Evolutionary conservation across 2,113 vertebrate species (phyloP), one percentile per base, ranked within the genome.

Genomic region (Petrocephalus zakoni): DNA sequence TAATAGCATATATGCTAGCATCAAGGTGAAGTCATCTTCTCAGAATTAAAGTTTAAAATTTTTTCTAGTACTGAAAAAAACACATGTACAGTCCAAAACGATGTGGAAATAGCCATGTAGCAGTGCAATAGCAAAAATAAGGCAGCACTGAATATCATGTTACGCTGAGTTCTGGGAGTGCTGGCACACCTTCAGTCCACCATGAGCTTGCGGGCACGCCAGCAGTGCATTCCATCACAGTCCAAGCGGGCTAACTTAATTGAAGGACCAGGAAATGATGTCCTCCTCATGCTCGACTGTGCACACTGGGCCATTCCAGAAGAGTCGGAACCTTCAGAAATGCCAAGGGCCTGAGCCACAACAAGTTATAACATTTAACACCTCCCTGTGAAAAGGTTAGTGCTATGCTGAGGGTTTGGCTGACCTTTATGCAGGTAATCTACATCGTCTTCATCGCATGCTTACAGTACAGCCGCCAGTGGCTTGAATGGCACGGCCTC

Each of bases 311-410:
- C 47, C 51, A 49, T 88, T 88, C 51, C 72, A 29, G 37, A 75
- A 68, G 49, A 81, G 68, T 88, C 8, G n/a, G 21, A 55, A 88
- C 49, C 86, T 49, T 25, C 86, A 53, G 47, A 88, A 88, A 88
- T 88, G 87, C 87, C 87, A 88, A 81, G 51, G 87, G 51, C 72
- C 72, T 25, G 47, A 81, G 87, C 87, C 87, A 75, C 51, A 55
- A 53, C 68, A 81, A 81, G 68, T 56, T 88, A 88, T 88, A 88
- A 88, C 87, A 88, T 88, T 88, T 88, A 88, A 88, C 87, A 82
- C 87, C 75, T 88, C 68, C 34, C 51, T 22, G 17, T 25, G 51
- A 82, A 88, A 88, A 88, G 72, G 87, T 81, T 88, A 56, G 49
- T 52, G 2, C 72, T n/a, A 53, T 78, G 78, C 87, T 52, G 49